Evolutionary conservation across 2,888 invertebrate species (phyloP).

Genomic region (Cheilosia vulpina): DNA sequence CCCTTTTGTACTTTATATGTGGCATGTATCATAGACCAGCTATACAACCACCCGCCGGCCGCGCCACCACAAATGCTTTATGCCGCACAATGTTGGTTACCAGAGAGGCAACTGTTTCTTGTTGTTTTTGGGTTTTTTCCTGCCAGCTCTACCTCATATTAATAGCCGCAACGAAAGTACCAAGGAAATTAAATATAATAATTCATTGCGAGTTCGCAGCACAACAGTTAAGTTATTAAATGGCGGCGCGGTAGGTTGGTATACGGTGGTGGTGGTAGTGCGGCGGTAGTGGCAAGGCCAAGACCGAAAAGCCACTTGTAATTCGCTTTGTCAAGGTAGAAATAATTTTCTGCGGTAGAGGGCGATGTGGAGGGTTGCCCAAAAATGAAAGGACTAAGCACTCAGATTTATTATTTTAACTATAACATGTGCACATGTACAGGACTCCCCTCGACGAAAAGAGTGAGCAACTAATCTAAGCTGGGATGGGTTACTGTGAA

Average conservation of each 20-base stretch:
- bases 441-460: conserved; percentile 30
- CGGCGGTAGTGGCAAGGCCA: conserved; percentile 47
- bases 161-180: conserved; percentile 74
- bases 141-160: conserved; percentile 68
- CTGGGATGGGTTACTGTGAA: conserved; percentile 34
- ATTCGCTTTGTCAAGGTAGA: conserved; percentile 70
- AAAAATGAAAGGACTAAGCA: conserved; percentile 51
- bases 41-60: conserved; percentile 23
- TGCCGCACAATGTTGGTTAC: conserved; percentile 53
- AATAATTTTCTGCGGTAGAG: conserved; percentile 57
- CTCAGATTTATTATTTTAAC: conserved; percentile 70
- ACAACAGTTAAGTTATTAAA: conserved; percentile 74
- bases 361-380: background rate
- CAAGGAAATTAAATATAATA: conserved; percentile 76
- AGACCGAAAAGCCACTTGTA: conserved; percentile 72
- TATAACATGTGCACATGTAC: conserved; percentile 12
- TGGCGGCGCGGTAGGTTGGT: conserved; percentile 40
- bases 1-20: conserved; percentile 44
- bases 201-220: conserved; percentile 73
- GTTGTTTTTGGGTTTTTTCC: conserved; percentile 31
- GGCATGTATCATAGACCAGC: conserved; percentile 55
- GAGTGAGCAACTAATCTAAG: conserved; percentile 24
- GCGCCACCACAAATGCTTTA: conserved; percentile 45
- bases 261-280: conserved; percentile 32
- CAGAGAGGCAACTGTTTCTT: conserved; percentile 20